Conservation (phyloP, 1,140 invertebrate genomes). For the Zaprionus davidi region DNA sequence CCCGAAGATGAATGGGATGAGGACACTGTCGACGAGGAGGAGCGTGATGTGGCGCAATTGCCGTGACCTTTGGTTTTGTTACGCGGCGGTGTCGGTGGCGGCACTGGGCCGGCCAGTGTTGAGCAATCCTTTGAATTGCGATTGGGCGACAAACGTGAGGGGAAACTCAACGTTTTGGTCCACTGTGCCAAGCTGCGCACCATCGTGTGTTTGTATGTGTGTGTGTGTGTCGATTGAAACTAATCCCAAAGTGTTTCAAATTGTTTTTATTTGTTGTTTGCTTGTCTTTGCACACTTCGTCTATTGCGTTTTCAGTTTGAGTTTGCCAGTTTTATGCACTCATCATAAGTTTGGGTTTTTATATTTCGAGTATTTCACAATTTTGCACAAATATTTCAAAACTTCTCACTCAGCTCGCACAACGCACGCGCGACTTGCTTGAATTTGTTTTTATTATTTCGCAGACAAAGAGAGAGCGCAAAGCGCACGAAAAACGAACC, state of each 20-base stretch:
- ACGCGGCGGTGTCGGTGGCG: slow-evolving; percentile 85
- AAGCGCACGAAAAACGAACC: slow-evolving; percentile 54
- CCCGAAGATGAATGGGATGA: slow-evolving; percentile 75
- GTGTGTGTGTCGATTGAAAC: slow-evolving; percentile 46
- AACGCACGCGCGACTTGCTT: slow-evolving; percentile 67
- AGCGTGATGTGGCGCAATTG: slow-evolving; percentile 80
- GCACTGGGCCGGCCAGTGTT: slow-evolving; percentile 84
- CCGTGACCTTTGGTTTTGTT: slow-evolving; percentile 83
- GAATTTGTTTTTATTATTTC: slow-evolving; percentile 24
- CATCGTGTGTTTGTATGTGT: slow-evolving; percentile 85
- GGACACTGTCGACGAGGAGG: slow-evolving; percentile 85
- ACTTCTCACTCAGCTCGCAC: slow-evolving; percentile 64
- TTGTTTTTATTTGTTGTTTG: slow-evolving; percentile 4
- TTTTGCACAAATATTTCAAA: slow-evolving; percentile 59
- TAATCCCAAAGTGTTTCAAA: slow-evolving; percentile 72
- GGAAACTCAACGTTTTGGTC: slow-evolving; percentile 94
- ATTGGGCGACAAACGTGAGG: slow-evolving; percentile 91
- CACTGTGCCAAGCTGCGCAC: slow-evolving; percentile 93
- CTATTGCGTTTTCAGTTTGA: slow-evolving; percentile 30
- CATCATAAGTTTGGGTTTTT: slow-evolving; percentile 21
- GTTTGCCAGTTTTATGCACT: slow-evolving; percentile 50
- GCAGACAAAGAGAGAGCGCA: slow-evolving; percentile 3
- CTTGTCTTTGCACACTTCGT: slow-evolving; percentile 13
- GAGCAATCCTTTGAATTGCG: slow-evolving; percentile 89
- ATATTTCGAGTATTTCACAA: slow-evolving; percentile 48